Conservation (phyloP, 1,140 invertebrate species). For the Trypoxylus dichotomus region DNA sequence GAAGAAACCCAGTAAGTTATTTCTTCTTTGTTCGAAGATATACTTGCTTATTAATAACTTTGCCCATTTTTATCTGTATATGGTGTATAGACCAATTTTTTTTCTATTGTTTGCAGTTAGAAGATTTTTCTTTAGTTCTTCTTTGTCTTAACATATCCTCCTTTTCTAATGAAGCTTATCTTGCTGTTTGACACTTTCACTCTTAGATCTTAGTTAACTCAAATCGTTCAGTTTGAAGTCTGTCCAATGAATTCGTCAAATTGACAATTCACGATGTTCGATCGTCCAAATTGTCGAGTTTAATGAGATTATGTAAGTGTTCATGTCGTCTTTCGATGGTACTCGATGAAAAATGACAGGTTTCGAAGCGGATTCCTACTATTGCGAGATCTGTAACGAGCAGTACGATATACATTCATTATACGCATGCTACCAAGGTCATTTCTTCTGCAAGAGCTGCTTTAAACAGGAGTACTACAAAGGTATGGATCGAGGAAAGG, state of each 20-base stretch:
- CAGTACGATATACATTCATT: slow-evolving; percentile 29
- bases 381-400: slow-evolving; percentile 34
- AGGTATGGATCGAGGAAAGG: slow-evolving; percentile 12
- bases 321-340: slow-evolving; percentile 7
- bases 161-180: neutral
- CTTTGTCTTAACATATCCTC: too few species aligned
- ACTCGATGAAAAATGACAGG: slow-evolving; percentile 26
- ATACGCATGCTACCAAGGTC: slow-evolving; percentile 38
- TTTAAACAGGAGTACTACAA: slow-evolving; percentile 32
- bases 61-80: too few species aligned
- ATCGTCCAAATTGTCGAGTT: slow-evolving; percentile 30
- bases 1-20: slow-evolving; percentile 1
- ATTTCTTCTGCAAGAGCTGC: slow-evolving; percentile 35
- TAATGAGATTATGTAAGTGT: neutral
- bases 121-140: too few species aligned
- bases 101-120: too few species aligned
- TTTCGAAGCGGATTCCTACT: slow-evolving; percentile 27
- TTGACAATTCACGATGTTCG: slow-evolving; percentile 11
- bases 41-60: too few species aligned
- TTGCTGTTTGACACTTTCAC: neutral
- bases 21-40: too few species aligned
- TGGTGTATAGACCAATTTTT: too few species aligned
- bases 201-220: neutral
- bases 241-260: slow-evolving; percentile 1
- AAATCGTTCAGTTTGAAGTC: neutral